Base-by-base conservation (phyloP, 1,140 invertebrate species). In the Brachionus asplanchnoidis region DNA sequence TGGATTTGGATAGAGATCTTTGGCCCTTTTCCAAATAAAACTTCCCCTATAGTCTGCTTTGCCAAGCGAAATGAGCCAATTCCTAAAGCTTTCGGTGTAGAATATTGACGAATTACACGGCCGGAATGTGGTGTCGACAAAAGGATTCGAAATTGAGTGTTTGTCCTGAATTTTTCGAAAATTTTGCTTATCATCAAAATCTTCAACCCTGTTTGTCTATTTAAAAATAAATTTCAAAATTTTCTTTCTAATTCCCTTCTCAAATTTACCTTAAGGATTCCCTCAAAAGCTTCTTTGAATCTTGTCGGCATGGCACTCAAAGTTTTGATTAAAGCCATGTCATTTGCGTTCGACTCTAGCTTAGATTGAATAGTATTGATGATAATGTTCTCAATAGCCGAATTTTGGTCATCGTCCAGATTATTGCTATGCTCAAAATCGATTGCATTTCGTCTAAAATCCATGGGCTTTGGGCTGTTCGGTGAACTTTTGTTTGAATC, bases 261-360 rank as follows among this genome's bases (percentile, higher is more conserved):
- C 11, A 42, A 75, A 75, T 42, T 17, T 77, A 77, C 73, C 73
- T 77, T 77, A 50, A 77, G 44, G 0, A 77, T 77, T 6, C 73
- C 73, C 46, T 77, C 73, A 36, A 77, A 77, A 28, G 73, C 73
- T 46, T 77, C 73, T 50, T 77, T 77, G 20, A 77, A 77, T 77
- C 73, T 8, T n/a, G 44, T 2, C 8, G 73, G 73, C 40, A 77
- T 77, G 11, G 42, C 23, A 28, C 73, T 77, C 12, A 50, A 20
- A 20, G 73, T 14, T 53, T 12, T 46, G 9, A 77, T 53, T 3
- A 77, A 28, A 28, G 42, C 46, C 7, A 77, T 77, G 26, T 77
- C 73, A 32, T 50, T 77, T 26, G 11, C 44, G 50, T 77, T 77
- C 8, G 20, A 26, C 11, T 77, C 73, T 32, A 77, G 42, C 50